phyloP scores from a whole-genome alignment of 2,113 vertebrate genomes.

The Rhinogobius similis region DNA sequence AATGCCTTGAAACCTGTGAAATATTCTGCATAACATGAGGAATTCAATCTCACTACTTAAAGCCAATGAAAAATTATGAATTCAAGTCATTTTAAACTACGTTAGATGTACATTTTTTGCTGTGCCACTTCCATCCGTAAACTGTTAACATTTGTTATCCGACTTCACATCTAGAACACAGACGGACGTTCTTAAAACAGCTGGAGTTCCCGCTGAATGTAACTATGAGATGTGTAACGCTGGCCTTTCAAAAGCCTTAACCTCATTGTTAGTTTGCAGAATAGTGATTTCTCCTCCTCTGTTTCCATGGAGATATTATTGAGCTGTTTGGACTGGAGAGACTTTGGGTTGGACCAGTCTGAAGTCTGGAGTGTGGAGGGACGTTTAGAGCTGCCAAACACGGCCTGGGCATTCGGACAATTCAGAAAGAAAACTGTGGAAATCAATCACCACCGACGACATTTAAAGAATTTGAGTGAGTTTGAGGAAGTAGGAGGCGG shows the following conservation, averaged over 20 bases:
- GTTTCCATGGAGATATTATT: conserved; percentile 66
- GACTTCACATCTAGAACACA: too few species aligned
- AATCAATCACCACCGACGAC: conserved; percentile 80
- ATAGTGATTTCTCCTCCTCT: conserved; percentile 53
- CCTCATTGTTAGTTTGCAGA: conserved; percentile 12
- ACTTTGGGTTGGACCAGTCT: not conserved
- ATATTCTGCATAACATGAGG: too few species aligned
- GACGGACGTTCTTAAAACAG: too few species aligned
- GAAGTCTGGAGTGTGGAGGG: not conserved
- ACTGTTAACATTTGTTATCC: too few species aligned
- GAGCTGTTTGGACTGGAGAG: conserved; percentile 28
- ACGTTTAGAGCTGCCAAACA: conserved; percentile 26
- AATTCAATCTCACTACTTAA: too few species aligned
- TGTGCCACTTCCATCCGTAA: too few species aligned
- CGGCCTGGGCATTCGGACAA: conserved; percentile 81
- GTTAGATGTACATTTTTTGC: too few species aligned
- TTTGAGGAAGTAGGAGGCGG: conserved; percentile 39
- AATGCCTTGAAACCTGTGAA: too few species aligned
- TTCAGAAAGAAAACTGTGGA: conserved; percentile 88
- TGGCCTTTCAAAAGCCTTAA: conserved; percentile 18
- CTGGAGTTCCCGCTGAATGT: too few species aligned
- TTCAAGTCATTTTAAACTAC: too few species aligned
- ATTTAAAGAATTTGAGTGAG: conserved; percentile 85
- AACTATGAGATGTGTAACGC: too few species aligned
- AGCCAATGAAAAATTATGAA: too few species aligned